Percentiles rank a stretch among this genome's conserved stretches.
phyloP scores from a whole-genome alignment of 2,888 invertebrate genomes.

The Melipona bicolor region DNA sequence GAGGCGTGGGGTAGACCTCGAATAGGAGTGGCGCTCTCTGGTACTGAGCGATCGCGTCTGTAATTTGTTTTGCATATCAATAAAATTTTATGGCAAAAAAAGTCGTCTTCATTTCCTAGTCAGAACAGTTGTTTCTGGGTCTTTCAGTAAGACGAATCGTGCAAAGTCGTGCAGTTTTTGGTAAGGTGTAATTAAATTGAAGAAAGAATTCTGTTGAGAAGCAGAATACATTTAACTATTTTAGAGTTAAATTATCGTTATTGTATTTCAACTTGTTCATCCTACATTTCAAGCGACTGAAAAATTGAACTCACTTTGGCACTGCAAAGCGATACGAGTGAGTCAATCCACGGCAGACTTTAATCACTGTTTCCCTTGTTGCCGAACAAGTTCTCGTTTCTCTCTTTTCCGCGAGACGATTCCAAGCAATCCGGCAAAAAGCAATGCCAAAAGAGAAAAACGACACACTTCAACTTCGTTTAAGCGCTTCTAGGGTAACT shows the following conservation, averaged over 20 bases:
- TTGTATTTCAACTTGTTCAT: neutral
- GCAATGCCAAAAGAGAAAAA: conserved; percentile 19
- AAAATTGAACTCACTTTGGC: too few species aligned
- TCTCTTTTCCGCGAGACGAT: neutral
- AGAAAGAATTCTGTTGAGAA: neutral
- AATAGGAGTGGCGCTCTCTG: too few species aligned
- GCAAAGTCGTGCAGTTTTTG: neutral
- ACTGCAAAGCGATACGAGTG: neutral
- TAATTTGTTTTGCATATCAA: too few species aligned
- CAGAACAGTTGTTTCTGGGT: too few species aligned
- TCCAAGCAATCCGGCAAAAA: conserved; percentile 12
- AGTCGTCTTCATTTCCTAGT: too few species aligned
- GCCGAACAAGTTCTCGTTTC: neutral
- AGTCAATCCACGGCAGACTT: neutral
- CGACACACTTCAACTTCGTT: conserved; percentile 43
- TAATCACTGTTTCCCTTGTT: neutral
- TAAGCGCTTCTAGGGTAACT: conserved; percentile 47
- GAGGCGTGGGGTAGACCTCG: too few species aligned
- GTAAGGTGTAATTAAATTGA: neutral
- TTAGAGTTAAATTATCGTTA: neutral
- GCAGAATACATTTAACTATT: neutral
- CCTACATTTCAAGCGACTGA: too few species aligned
- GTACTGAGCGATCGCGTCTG: too few species aligned
- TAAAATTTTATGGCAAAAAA: too few species aligned
- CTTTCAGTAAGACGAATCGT: too few species aligned